Conservation (phyloP, 1,140 invertebrate species). For the Archegozetes longisetosus region DNA sequence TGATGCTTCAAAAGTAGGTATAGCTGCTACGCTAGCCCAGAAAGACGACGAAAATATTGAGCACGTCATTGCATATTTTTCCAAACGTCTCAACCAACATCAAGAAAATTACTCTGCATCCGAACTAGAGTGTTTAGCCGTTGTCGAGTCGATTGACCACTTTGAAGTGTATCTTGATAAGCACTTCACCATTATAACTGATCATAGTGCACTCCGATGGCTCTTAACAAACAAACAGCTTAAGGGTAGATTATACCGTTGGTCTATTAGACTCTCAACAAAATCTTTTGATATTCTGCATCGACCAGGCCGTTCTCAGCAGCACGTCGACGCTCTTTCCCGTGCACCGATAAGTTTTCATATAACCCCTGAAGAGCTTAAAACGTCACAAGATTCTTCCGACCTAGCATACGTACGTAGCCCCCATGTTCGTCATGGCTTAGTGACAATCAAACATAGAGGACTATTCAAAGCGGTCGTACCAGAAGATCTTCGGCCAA, state of each 20-base stretch:
- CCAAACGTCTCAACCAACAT: slow-evolving; percentile 7
- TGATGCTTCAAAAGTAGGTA: slow-evolving; percentile 16
- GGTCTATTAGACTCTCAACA: neutral
- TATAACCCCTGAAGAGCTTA: neutral
- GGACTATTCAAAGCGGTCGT: neutral
- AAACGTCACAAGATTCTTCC: neutral
- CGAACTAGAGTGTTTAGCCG: slow-evolving; percentile 20
- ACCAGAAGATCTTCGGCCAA: neutral
- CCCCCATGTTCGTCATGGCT: neutral
- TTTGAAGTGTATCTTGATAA: too few species aligned
- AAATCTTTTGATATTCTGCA: neutral
- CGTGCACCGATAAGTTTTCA: neutral
- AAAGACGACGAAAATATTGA: slow-evolving; percentile 25
- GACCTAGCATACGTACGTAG: too few species aligned
- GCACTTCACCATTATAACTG: too few species aligned
- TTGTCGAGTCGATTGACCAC: too few species aligned
- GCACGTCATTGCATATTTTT: slow-evolving; percentile 21
- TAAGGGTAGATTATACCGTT: too few species aligned
- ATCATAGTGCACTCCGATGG: too few species aligned
- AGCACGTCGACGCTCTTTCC: neutral
- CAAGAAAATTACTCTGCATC: slow-evolving; percentile 19
- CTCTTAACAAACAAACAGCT: slow-evolving; percentile 23
- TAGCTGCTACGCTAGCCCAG: too few species aligned
- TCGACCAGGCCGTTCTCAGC: neutral
- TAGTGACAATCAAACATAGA: neutral